Evolutionary conservation across 2,888 invertebrate species (phyloP).

Genomic region (Rhagonycha fulva): DNA sequence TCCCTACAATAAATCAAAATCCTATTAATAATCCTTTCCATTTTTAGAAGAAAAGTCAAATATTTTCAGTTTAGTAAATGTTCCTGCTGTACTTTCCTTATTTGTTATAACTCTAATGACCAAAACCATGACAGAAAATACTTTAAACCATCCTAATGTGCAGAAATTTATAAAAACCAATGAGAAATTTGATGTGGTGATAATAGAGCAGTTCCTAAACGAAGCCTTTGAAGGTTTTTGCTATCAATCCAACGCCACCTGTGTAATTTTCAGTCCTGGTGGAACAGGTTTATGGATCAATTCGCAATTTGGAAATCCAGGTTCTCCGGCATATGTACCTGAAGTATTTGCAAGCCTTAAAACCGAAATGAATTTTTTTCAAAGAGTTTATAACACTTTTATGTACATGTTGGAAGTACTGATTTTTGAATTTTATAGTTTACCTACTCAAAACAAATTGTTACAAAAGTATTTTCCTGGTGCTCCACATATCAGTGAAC

Average conservation of each 20-base stretch:
- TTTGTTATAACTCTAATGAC: not conserved
- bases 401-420: constrained; percentile 12
- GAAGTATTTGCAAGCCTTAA: constrained; percentile 26
- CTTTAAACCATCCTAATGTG: constrained; percentile 34
- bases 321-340: constrained; percentile 34
- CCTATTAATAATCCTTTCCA: not conserved
- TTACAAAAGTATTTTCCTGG: constrained; percentile 30
- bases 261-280: constrained; percentile 35
- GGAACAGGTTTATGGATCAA: constrained; percentile 34
- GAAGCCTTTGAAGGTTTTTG: constrained; percentile 40
- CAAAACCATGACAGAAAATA: constrained; percentile 11
- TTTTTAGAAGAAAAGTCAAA: not conserved
- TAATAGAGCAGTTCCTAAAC: constrained; percentile 43
- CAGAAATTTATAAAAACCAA: constrained; percentile 39
- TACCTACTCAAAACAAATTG: constrained; percentile 23
- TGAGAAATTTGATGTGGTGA: constrained; percentile 42
- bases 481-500: constrained; percentile 23
- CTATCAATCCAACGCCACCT: constrained; percentile 37
- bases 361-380: constrained; percentile 35
- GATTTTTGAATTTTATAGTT: constrained; percentile 9
- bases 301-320: constrained; percentile 39
- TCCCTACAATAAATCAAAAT: not conserved
- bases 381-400: constrained; percentile 36
- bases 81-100: not conserved
- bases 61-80: not conserved